phyloP scores from a whole-genome alignment of 1,140 invertebrate genomes.

The Drosophila triauraria region DNA sequence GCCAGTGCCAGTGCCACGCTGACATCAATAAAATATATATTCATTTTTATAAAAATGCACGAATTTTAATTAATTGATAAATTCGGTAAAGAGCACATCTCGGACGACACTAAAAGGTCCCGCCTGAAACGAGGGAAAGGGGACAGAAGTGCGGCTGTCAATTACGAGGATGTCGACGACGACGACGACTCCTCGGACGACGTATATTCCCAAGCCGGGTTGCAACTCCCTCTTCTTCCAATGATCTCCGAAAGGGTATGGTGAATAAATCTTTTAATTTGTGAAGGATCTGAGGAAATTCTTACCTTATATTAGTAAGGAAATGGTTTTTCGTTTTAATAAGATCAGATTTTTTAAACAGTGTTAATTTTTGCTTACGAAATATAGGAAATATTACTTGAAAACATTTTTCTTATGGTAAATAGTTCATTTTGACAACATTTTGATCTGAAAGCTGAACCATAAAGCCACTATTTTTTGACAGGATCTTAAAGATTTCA shows the following conservation, averaged over 20 bases:
- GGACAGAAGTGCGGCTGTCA: constrained; percentile 72
- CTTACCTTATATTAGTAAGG: accelerated
- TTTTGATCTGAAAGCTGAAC: too few relatives aligned
- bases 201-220: constrained; percentile 33
- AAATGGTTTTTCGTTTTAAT: background rate
- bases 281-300: too few relatives aligned
- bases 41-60: constrained; percentile 79
- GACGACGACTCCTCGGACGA: constrained; percentile 42
- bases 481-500: too few relatives aligned
- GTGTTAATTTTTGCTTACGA: too few relatives aligned
- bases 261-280: background rate
- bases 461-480: too few relatives aligned
- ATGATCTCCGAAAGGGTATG: background rate
- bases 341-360: too few relatives aligned
- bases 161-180: constrained; percentile 70
- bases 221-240: background rate
- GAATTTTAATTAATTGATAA: constrained; percentile 84
- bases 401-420: too few relatives aligned
- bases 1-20: constrained; percentile 12
- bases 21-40: constrained; percentile 67
- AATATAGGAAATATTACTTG: too few relatives aligned
- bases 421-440: too few relatives aligned
- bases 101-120: constrained; percentile 32
- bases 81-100: constrained; percentile 72
- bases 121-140: constrained; percentile 5